These are phyloP conservation scores for Gymnoscelis rufifasciata DNA, from an alignment of 2,888 invertebrate genomes.

Conservation along the genomic window DNA sequence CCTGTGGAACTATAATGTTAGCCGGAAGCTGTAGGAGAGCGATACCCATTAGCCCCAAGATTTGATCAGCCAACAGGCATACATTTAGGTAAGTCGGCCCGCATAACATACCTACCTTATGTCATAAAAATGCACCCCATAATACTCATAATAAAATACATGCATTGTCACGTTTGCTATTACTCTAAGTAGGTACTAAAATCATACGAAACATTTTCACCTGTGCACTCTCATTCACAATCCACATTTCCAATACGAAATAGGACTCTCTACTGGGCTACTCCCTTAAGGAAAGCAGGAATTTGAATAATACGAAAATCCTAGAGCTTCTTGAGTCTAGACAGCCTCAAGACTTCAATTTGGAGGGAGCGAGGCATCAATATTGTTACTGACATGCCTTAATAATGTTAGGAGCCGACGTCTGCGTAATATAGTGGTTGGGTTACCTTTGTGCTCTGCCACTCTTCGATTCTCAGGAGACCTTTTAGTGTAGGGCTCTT, in stretches of 20 bases:
- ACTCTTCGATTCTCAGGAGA: too few relatives aligned
- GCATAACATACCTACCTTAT: too few relatives aligned
- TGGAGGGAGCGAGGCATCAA: constrained; percentile 35
- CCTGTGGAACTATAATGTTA: too few relatives aligned
- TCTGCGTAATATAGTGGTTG: not conserved
- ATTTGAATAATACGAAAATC: constrained; percentile 21
- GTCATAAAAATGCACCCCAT: too few relatives aligned
- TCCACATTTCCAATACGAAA: constrained; percentile 1
- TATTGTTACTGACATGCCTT: constrained; percentile 41
- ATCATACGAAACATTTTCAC: constrained; percentile 1
- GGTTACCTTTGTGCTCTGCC: not conserved
- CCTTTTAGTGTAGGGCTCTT: not conserved
- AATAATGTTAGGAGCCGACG: constrained; percentile 28
- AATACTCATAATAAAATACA: not conserved
- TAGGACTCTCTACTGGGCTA: constrained; percentile 7
- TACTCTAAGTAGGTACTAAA: constrained; percentile 2
- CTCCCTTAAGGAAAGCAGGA: constrained; percentile 7
- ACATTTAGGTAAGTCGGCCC: too few relatives aligned
- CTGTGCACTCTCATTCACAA: not conserved
- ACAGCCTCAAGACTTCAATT: constrained; percentile 50
- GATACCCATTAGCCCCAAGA: too few relatives aligned
- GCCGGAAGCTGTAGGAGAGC: too few relatives aligned
- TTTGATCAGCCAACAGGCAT: too few relatives aligned
- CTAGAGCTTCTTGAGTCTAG: constrained; percentile 46
- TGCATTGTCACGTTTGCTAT: not conserved